Evolutionary conservation across 2,888 invertebrate species (phyloP).

Genomic region (Lepidochrysops patricia): DNA sequence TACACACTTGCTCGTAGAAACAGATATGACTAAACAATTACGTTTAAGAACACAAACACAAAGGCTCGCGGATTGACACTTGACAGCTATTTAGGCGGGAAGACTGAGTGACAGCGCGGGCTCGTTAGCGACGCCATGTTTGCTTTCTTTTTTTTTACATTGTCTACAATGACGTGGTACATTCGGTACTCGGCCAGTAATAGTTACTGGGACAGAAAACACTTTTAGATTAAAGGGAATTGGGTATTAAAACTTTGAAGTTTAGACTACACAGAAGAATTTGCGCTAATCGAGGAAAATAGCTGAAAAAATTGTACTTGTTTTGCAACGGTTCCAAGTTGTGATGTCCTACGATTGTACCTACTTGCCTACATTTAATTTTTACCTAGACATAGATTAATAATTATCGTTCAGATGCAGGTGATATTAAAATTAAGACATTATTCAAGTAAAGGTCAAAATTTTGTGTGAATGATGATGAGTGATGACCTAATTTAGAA

Average conservation of each 20-base stretch:
- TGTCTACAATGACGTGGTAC: slow-evolving; percentile 18
- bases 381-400: background rate
- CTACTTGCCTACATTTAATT: background rate
- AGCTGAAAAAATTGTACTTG: too few species aligned
- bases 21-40: slow-evolving; percentile 24
- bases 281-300: too few species aligned
- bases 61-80: slow-evolving; percentile 41
- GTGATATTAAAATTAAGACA: background rate
- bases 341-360: too few species aligned
- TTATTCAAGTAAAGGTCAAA: background rate
- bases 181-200: background rate
- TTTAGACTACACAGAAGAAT: background rate
- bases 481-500: background rate
- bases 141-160: slow-evolving; percentile 33
- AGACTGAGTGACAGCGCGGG: slow-evolving; percentile 43
- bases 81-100: slow-evolving; percentile 67
- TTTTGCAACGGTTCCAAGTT: too few species aligned
- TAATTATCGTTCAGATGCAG: background rate
- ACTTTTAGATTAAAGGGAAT: background rate
- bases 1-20: slow-evolving; percentile 19
- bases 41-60: slow-evolving; percentile 20
- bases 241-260: background rate
- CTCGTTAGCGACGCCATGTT: slow-evolving; percentile 59
- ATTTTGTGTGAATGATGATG: background rate
- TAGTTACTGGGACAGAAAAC: background rate